A percentile compares a stretch with the other conserved stretches of the same genome.
These are phyloP conservation scores for Drosophila varians DNA, from an alignment of 1,140 invertebrate genomes.

Conservation along the genomic window DNA sequence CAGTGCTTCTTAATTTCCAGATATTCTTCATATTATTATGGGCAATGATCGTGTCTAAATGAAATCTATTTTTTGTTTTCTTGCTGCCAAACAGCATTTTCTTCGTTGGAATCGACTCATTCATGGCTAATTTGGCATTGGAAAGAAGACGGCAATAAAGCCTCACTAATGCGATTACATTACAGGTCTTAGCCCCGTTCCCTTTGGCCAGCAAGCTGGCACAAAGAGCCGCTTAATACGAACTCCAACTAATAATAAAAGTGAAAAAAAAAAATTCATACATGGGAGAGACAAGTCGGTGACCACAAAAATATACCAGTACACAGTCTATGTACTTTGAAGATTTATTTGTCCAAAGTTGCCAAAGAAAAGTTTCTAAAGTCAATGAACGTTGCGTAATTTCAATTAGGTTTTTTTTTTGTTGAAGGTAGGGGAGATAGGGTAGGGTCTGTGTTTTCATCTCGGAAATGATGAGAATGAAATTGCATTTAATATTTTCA, in stretches of 20 bases:
- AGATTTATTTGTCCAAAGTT: slow-evolving; percentile 22
- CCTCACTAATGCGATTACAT: slow-evolving; percentile 77
- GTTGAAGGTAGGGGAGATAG: slow-evolving; percentile 16
- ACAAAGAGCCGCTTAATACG: slow-evolving; percentile 62
- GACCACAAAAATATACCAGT: slow-evolving; percentile 38
- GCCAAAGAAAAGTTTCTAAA: slow-evolving; percentile 56
- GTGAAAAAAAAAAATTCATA: slow-evolving; percentile 58
- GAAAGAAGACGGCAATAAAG: slow-evolving; percentile 61
- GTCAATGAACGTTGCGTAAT: slow-evolving; percentile 82
- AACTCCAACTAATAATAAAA: slow-evolving; percentile 73
- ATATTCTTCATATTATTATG: slow-evolving; percentile 58
- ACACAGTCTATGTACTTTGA: background rate
- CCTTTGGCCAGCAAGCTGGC: background rate
- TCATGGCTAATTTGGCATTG: slow-evolving; percentile 57
- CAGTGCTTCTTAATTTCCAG: slow-evolving; percentile 37
- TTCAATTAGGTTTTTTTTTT: slow-evolving; percentile 71
- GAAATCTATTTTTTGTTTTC: slow-evolving; percentile 67
- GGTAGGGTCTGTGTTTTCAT: slow-evolving; percentile 4
- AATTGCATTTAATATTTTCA: slow-evolving; percentile 75
- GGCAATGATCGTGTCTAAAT: slow-evolving; percentile 78
- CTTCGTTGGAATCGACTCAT: slow-evolving; percentile 25
- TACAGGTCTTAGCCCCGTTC: slow-evolving; percentile 52
- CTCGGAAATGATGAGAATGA: slow-evolving; percentile 77
- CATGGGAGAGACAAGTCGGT: slow-evolving; percentile 13
- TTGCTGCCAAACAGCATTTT: slow-evolving; percentile 23